Evolutionary conservation across 2,797 vertebrate species (phyloP), one percentile per base, ranked within the genome.

Genomic region (Cyprinella venusta): DNA sequence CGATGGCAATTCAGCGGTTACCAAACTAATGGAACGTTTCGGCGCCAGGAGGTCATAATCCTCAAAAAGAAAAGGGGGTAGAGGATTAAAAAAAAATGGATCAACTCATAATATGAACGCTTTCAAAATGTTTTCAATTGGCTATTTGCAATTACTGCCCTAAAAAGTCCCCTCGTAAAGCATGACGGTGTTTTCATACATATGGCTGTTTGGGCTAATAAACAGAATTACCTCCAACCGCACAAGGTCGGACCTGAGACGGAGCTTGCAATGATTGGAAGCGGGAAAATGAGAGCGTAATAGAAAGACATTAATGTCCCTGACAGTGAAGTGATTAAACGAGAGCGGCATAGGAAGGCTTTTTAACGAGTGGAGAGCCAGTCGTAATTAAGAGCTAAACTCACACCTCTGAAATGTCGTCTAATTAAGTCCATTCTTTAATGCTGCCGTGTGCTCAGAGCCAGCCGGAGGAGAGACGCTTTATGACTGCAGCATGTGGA

Each of bases 371-470:
- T 85, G 87, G 88, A 84, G 85, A 84, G 81, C 72, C 65, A 38
- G 78, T 76, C 82, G 82, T 88, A 89, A 89, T 90, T 85, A 88
- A 89, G 84, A 87, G 79, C 85, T 84, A 83, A 86, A 89, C 86
- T 84, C 79, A 79, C 81, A 50, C 61, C 76, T 82, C 87, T 87
- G 86, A 88, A 87, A 89, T 85, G 85, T 84, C 84, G 75, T 86
- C 82, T 87, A 89, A 90, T 89, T 87, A 87, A 87, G 84, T 87
- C 80, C 85, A 86, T 86, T 88, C 80, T 86, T 90, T 88, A 87
- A 79, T 76, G 68, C 68, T 48, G 67, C 83, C 52, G 71, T 78
- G 78, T 81, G 84, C 82, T 82, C 50, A 61, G 74, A 87, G 86
- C 63, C 77, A 79, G 79, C 67, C 54, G 61, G 79, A 69, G 74